These are phyloP conservation scores for Dipus sagitta DNA, from an alignment of 2,797 vertebrate species.

Conservation along the genomic window DNA sequence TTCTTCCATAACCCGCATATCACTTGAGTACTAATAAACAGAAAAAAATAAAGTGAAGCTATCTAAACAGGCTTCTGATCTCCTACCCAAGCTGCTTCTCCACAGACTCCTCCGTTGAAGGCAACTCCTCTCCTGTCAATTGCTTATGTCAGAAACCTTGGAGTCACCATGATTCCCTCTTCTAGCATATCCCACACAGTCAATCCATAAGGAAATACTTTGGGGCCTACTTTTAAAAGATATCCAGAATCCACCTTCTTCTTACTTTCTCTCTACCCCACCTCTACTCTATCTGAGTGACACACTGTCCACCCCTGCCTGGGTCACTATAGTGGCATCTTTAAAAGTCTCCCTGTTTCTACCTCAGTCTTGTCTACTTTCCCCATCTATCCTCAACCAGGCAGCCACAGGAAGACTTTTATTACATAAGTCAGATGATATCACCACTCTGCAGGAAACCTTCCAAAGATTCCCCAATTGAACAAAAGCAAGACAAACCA, in stretches of 20 bases:
- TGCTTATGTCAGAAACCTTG: neutral
- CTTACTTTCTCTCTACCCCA: neutral
- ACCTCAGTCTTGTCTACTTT: neutral
- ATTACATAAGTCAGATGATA: neutral
- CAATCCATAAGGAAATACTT: neutral
- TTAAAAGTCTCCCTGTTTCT: constrained; percentile 3
- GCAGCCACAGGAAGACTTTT: neutral
- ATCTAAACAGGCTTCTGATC: neutral
- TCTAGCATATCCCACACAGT: neutral
- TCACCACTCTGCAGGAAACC: neutral
- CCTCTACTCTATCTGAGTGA: neutral
- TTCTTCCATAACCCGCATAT: neutral
- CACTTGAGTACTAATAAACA: neutral
- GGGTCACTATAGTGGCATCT: neutral
- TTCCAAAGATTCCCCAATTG: neutral
- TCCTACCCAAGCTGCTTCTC: neutral
- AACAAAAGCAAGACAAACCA: neutral
- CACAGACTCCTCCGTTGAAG: neutral
- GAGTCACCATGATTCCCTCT: neutral
- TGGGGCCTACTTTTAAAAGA: constrained; percentile 30
- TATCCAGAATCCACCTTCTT: neutral
- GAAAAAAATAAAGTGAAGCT: neutral
- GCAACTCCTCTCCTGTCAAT: neutral
- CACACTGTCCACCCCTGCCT: neutral
- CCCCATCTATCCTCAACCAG: neutral